A percentile compares a stretch with the other conserved stretches of the same genome.
Evolutionary conservation across 2,888 invertebrate species (phyloP).

Genomic region (Plagodis dolabraria): DNA sequence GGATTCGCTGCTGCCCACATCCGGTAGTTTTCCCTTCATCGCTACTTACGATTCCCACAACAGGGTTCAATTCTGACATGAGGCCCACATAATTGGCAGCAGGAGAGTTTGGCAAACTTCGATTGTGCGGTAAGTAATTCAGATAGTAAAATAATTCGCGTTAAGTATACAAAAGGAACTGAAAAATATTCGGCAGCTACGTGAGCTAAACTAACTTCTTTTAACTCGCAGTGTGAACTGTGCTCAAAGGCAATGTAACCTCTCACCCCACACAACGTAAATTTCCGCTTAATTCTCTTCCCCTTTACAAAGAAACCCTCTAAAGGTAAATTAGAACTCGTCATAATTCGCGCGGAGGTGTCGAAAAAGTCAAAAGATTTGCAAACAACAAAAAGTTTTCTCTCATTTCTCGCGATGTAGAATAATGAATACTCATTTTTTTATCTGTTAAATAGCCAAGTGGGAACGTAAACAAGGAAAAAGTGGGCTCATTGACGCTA

Average conservation of each 20-base stretch:
- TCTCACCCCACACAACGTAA: conserved; percentile 27
- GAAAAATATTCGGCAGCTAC: too few species aligned
- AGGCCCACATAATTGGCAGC: too few species aligned
- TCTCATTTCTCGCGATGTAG: conserved; percentile 16
- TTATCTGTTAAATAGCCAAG: conserved; percentile 34
- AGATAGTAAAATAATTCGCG: too few species aligned
- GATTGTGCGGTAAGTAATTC: too few species aligned
- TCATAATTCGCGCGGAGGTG: conserved; percentile 30
- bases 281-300: conserved; percentile 22
- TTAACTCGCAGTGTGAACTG: too few species aligned
- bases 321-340: conserved; percentile 25
- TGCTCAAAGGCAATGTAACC: conserved; percentile 7
- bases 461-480: conserved; percentile 35
- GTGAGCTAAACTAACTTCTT: too few species aligned
- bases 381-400: conserved; percentile 29
- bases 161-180: too few species aligned
- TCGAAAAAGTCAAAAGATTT: conserved; percentile 32
- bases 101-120: too few species aligned
- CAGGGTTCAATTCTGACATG: too few species aligned
- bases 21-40: too few species aligned
- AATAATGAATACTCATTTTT: conserved; percentile 30
- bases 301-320: conserved; percentile 23
- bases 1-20: too few species aligned
- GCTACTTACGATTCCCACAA: too few species aligned
- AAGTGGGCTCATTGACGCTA: conserved; percentile 34